Conservation (phyloP, 2,113 vertebrate species). For the Carassius gibelio region DNA sequence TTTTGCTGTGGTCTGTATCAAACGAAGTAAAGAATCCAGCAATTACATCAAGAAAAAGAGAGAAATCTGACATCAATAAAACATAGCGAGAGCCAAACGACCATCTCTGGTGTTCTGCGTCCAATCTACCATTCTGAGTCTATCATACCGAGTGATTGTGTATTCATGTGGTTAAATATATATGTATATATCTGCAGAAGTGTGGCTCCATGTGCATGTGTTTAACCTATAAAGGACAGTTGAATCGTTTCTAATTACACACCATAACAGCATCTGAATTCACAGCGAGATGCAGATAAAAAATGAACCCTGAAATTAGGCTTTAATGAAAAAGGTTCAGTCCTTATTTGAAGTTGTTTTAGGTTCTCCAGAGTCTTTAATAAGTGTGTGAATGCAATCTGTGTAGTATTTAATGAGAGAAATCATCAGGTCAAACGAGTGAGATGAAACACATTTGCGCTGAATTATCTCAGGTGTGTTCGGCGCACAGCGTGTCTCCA, state of each 20-base stretch:
- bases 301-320: background rate
- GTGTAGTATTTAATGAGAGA: slow-evolving; percentile 6
- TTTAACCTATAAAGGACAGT: slow-evolving; percentile 20
- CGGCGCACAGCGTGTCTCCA: background rate
- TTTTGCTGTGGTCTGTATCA: slow-evolving; percentile 21
- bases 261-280: background rate
- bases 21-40: slow-evolving; percentile 16
- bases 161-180: slow-evolving; percentile 41
- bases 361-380: background rate
- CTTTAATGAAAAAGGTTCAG: background rate
- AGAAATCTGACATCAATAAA: slow-evolving; percentile 47
- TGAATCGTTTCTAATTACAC: slow-evolving; percentile 33
- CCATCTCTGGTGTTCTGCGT: slow-evolving; percentile 5
- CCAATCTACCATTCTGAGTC: slow-evolving; percentile 22
- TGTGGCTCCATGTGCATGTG: slow-evolving; percentile 20
- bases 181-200: slow-evolving; percentile 54
- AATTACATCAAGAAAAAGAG: slow-evolving; percentile 31
- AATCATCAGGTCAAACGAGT: background rate
- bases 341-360: background rate
- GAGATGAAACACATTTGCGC: background rate
- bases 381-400: background rate
- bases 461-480: background rate
- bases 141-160: slow-evolving; percentile 14
- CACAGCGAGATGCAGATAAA: background rate
- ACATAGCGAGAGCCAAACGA: slow-evolving; percentile 33